These are phyloP conservation scores for Lonchura striata DNA, from an alignment of 2,113 vertebrate genomes.

Conservation along the genomic window DNA sequence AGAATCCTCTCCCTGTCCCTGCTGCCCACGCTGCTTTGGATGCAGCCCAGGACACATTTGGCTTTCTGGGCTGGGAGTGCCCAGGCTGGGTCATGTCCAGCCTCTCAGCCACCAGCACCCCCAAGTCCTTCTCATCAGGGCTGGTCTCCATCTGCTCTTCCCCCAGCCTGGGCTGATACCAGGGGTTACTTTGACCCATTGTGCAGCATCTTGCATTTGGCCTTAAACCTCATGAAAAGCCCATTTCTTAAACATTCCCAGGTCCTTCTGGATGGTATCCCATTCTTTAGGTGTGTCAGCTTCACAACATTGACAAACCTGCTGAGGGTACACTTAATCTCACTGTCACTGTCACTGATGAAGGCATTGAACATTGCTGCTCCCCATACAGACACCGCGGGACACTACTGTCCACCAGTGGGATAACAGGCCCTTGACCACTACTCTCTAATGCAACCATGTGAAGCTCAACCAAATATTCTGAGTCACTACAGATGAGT, in stretches of 20 bases:
- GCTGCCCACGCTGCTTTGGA: neutral
- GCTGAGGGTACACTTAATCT: neutral
- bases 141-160: neutral
- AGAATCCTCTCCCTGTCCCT: neutral
- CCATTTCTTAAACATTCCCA: neutral
- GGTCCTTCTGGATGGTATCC: neutral
- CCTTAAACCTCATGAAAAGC: neutral
- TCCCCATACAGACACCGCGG: neutral
- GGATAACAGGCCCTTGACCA: neutral
- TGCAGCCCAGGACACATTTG: neutral
- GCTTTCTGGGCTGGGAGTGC: neutral
- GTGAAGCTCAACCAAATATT: neutral
- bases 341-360: too few relatives aligned
- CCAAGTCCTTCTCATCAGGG: rapidly evolving
- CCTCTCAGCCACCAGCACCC: neutral
- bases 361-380: neutral
- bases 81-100: neutral
- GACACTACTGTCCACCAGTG: neutral
- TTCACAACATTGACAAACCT: neutral
- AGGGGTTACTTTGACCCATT: neutral
- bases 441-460: neutral
- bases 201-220: neutral
- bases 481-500: neutral
- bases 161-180: neutral
- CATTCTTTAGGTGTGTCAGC: neutral